Conservation (phyloP, 2,888 invertebrate species). For the Drosophila pegasa region DNA sequence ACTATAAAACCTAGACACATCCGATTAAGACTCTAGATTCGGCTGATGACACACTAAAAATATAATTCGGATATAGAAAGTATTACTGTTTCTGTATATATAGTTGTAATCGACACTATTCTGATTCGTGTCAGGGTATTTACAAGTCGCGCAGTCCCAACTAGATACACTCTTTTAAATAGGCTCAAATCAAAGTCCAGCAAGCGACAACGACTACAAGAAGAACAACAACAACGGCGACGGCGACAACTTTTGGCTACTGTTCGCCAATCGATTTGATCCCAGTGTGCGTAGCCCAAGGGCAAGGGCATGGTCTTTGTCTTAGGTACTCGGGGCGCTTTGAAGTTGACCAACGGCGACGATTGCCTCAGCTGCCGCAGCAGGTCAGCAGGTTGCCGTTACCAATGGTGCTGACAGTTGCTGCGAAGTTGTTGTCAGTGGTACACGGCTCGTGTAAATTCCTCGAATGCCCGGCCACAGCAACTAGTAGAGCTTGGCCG, state of each 20-base stretch:
- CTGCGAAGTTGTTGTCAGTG: slow-evolving; percentile 55
- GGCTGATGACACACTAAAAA: too few species aligned
- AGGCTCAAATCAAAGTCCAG: slow-evolving; percentile 65
- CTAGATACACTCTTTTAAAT: slow-evolving; percentile 20
- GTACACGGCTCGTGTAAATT: slow-evolving; percentile 81
- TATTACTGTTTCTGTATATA: too few species aligned
- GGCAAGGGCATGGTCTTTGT: slow-evolving; percentile 52
- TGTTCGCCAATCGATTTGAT: slow-evolving; percentile 71
- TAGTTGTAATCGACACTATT: too few species aligned
- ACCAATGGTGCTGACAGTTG: slow-evolving; percentile 44
- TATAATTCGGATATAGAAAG: too few species aligned
- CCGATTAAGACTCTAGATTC: too few species aligned
- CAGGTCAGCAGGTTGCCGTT: slow-evolving; percentile 78
- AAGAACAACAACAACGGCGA: background rate
- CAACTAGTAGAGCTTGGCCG: slow-evolving; percentile 29
- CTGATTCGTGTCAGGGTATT: background rate
- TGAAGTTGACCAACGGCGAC: slow-evolving; percentile 61
- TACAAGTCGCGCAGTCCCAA: background rate
- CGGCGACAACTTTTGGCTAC: slow-evolving; percentile 59
- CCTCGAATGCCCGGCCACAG: slow-evolving; percentile 72
- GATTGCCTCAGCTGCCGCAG: slow-evolving; percentile 24
- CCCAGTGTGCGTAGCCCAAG: slow-evolving; percentile 47
- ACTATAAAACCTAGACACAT: too few species aligned
- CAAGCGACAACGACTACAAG: slow-evolving; percentile 26
- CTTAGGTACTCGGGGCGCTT: slow-evolving; percentile 53